Evolutionary conservation across 2,113 vertebrate species (phyloP), one percentile per base, ranked within the genome.

Genomic region (Actinemys pallida): DNA sequence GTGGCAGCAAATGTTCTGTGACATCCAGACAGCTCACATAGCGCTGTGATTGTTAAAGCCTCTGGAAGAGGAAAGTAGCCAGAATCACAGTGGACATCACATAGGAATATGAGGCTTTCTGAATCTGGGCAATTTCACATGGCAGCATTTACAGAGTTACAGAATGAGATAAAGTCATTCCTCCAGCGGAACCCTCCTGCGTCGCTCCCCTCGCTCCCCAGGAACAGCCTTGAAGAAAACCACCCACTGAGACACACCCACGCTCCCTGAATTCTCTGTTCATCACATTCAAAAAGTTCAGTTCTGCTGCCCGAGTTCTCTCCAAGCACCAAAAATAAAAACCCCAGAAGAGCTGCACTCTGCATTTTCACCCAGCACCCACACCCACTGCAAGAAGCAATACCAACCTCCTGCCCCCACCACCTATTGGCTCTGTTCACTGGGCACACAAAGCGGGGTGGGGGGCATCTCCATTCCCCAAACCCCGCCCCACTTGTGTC

Each of bases 381-480:
- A 16, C 62, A 35, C 59, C 2, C 25, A 35, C 27, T 12, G 24
- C 29, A 17, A 65, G 62, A 35, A 65, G 7, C 16, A 5, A 16
- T 19, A 69, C 62, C 62, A 69, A n/a, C 16, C 8, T 72, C 65
- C n/a, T 39, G n/a, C 19, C 65, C 12, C 65, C 65, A 10, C 89
- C 89, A 82, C 83, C 87, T 94, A 78, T 47, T 78, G 90, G 85
- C 94, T 87, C 59, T 25, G 9, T n/a, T 3, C 92, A 42, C 4
- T 49, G 81, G 82, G 54, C 86, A 84, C 86, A 97, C 94, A 96
- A 95, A 96, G 93, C 95, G 75, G 54, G 86, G 89, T 72, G 45
- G 9, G 57, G 86, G 86, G 53, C 84, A 88, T 72, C 93, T 92
- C 90, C 94, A 72, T 27, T 81, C 81, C 91, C 59, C 94, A 93